Base-by-base conservation (phyloP, 2,888 invertebrate genomes). In the Sepioteuthis lessoniana region DNA sequence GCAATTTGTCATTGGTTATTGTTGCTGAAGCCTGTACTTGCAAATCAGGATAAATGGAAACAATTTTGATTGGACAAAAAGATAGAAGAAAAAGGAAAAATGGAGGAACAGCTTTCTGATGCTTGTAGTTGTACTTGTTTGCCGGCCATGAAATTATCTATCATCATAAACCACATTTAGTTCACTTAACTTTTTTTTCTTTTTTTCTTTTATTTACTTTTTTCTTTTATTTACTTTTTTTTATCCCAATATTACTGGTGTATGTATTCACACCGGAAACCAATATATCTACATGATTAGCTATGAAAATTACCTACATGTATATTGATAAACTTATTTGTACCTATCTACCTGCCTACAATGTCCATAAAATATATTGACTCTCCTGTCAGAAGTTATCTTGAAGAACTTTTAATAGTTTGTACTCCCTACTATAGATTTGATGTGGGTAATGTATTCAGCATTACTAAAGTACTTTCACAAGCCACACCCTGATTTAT, bases 1-100 rank as follows among this genome's bases (percentile, higher is more conserved):
- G 76, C n/a, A 76, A 76, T 76, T 76, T 76, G 76, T 76, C 76
- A 76, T 76, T 76, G 76, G 76, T 76, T 76, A 76, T 76, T n/a
- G 76, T 35, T 76, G 35, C 10, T n/a, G 19, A 76, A 76, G 76
- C n/a, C 76, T 76, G n/a, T 10, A 76, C n/a, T n/a, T 10, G n/a
- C 76, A 76, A 76, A 76, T 76, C 76, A n/a, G 76, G 76, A 76
- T 76, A 16, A 76, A 76, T 76, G 76, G n/a, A 76, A 35, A 76
- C 76, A n/a, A n/a, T 76, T 76, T 35, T 76, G 76, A 76, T 76
- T 35, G 16, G n/a, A 35, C 76, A 76, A 16, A 76, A 35, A 76
- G n/a, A 76, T n/a, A 60, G 28, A 28, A 60, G 60, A 60, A 28
- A 55, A 55, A 28, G 21, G 21, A 0, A 21, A 28, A 25, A 28